These are phyloP conservation scores for Oxytorus armatus DNA, from an alignment of 2,888 invertebrate species.

Conservation along the genomic window DNA sequence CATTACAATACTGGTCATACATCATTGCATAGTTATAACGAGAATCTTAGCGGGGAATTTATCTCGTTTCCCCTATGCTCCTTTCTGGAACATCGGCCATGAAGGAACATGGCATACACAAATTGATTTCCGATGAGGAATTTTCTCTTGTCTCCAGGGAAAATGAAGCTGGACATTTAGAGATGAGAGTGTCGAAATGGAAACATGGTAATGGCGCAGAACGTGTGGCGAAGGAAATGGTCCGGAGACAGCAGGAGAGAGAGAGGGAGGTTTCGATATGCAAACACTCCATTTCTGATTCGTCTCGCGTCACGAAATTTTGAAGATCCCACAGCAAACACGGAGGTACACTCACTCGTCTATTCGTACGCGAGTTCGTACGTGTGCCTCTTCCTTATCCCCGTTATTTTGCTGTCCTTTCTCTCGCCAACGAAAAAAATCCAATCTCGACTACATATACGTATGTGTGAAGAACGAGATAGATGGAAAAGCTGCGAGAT, in stretches of 20 bases:
- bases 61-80: neutral
- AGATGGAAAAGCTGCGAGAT: constrained; percentile 19
- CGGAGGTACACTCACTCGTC: neutral
- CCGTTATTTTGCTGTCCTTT: constrained; percentile 17
- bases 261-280: constrained; percentile 20
- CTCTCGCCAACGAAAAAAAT: neutral
- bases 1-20: no score
- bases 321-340: constrained; percentile 48
- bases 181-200: no score
- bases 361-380: constrained; percentile 46
- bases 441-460: neutral
- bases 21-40: no score
- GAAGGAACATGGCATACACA: no score
- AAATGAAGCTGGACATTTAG: no score
- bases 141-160: no score
- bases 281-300: constrained; percentile 59
- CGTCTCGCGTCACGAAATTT: constrained; percentile 59
- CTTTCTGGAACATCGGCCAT: no score
- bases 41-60: neutral
- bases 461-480: neutral
- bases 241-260: neutral
- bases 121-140: no score
- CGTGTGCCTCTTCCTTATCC: constrained; percentile 15
- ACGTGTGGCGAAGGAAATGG: neutral
- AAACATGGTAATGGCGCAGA: neutral